Percentiles rank a stretch among this genome's conserved stretches.
Evolutionary conservation across 2,888 invertebrate genomes (phyloP).

Genomic region (Julus scanicus): DNA sequence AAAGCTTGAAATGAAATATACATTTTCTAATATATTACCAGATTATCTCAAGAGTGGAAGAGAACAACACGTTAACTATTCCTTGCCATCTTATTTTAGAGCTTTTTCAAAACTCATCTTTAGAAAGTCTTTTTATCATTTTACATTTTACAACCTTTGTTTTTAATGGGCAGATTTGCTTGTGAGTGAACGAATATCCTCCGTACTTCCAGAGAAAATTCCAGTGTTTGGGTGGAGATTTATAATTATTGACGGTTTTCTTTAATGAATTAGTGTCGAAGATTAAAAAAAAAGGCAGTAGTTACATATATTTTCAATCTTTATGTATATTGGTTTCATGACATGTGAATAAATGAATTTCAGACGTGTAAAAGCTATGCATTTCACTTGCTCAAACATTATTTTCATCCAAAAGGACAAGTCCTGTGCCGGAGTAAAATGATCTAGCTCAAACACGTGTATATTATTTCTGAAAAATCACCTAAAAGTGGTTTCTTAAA

Average conservation of each 20-base stretch:
- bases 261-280: not conserved
- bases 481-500: too few species aligned
- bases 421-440: too few species aligned
- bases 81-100: not conserved
- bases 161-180: not conserved
- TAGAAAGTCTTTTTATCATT: not conserved
- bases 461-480: too few species aligned
- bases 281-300: constrained; percentile 9
- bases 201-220: constrained; percentile 40
- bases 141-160: not conserved
- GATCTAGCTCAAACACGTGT: too few species aligned
- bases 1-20: not conserved
- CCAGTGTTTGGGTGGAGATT: not conserved
- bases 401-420: too few species aligned
- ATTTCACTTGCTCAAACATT: too few species aligned
- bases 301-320: constrained; percentile 44
- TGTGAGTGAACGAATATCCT: constrained; percentile 19
- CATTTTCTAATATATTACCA: not conserved
- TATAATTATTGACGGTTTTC: not conserved
- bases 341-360: constrained; percentile 38
- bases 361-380: not conserved
- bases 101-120: not conserved
- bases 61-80: not conserved
- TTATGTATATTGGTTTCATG: constrained; percentile 38
- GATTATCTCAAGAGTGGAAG: not conserved